Percentiles rank a stretch among this genome's conserved stretches.
These are phyloP conservation scores for Tromatobia lineatoria DNA, from an alignment of 2,888 invertebrate genomes.

Conservation along the genomic window DNA sequence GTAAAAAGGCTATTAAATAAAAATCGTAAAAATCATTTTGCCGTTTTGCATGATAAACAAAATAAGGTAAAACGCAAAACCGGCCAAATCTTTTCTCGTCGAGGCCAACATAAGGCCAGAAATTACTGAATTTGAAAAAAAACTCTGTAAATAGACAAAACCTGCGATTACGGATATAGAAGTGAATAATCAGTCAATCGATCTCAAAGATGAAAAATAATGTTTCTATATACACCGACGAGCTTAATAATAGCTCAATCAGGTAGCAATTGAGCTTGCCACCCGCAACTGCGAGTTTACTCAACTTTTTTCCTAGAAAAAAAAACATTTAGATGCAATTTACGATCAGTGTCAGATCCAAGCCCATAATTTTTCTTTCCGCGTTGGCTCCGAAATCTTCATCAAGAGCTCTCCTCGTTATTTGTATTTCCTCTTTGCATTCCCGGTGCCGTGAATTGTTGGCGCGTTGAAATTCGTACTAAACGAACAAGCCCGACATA, in stretches of 20 bases:
- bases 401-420: not conserved
- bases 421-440: slow-evolving; percentile 15
- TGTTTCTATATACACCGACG: not conserved
- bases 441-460: slow-evolving; percentile 20
- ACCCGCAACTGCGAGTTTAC: not conserved
- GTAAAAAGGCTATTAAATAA: too few species aligned
- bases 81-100: too few species aligned
- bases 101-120: too few species aligned
- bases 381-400: slow-evolving; percentile 16
- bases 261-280: not conserved
- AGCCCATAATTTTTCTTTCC: not conserved
- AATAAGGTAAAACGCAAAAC: too few species aligned
- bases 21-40: too few species aligned
- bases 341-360: not conserved
- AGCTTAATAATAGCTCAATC: not conserved
- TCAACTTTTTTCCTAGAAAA: not conserved
- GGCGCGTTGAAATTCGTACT: slow-evolving; percentile 27
- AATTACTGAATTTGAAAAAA: too few species aligned
- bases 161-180: too few species aligned
- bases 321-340: not conserved
- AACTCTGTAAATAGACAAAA: too few species aligned
- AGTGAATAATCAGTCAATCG: not conserved
- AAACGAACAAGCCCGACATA: slow-evolving; percentile 49
- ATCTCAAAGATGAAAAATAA: not conserved
- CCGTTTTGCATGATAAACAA: too few species aligned